Evolutionary conservation across 2,888 invertebrate species (phyloP).

Genomic region (Caenorhabditis angaria): DNA sequence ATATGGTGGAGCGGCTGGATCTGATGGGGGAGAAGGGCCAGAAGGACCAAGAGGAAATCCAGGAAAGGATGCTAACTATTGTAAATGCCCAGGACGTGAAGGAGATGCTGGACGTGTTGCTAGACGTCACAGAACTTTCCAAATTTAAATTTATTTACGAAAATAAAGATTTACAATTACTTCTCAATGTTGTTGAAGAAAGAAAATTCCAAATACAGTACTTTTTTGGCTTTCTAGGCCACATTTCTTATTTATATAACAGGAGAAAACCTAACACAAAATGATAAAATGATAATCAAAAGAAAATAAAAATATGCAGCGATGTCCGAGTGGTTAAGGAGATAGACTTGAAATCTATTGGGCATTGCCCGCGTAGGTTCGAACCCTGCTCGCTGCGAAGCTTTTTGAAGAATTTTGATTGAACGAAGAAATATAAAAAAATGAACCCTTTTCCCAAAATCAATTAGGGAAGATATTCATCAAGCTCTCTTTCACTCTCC

Average conservation of each 20-base stretch:
- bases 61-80: slow-evolving; percentile 61
- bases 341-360: slow-evolving; percentile 80
- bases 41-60: slow-evolving; percentile 45
- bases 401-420: not conserved
- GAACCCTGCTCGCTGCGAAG: slow-evolving; percentile 77
- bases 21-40: slow-evolving; percentile 56
- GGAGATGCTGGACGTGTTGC: slow-evolving; percentile 29
- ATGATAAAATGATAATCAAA: not conserved
- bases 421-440: not conserved
- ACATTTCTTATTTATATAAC: no score
- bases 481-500: slow-evolving; percentile 19
- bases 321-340: slow-evolving; percentile 78
- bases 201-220: no score
- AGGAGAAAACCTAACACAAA: slow-evolving; percentile 11
- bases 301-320: slow-evolving; percentile 49
- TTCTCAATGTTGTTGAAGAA: not conserved
- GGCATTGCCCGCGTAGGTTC: slow-evolving; percentile 79
- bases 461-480: slow-evolving; percentile 6
- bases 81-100: slow-evolving; percentile 58
- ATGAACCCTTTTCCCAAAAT: not conserved
- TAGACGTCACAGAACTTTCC: slow-evolving; percentile 44
- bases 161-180: not conserved
- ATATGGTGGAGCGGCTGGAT: slow-evolving; percentile 59
- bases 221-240: no score
- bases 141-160: slow-evolving; percentile 29